Conservation (phyloP, 2,888 invertebrate genomes). For the Drosophila infuscata region DNA sequence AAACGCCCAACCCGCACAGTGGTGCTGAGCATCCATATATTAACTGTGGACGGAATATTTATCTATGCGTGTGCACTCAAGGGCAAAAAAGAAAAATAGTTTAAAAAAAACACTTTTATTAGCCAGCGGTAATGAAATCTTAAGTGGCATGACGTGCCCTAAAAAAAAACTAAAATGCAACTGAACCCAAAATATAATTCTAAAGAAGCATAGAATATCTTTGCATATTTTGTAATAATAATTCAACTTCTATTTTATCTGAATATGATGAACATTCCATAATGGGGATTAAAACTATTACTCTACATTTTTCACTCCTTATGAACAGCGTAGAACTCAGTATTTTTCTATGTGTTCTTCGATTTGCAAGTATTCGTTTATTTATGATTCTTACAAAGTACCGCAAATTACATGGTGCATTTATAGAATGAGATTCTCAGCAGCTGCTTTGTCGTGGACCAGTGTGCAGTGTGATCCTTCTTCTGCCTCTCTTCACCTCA, state of each 20-base stretch:
- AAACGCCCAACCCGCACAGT: slow-evolving; percentile 18
- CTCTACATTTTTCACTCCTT: neutral
- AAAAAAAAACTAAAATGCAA: neutral
- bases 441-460: neutral
- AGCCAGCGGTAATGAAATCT: slow-evolving; percentile 22
- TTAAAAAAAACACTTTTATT: neutral
- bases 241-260: neutral
- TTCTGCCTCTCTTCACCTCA: neutral
- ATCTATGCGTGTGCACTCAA: slow-evolving; percentile 19
- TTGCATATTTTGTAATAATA: neutral
- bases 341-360: neutral
- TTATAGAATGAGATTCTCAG: neutral
- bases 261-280: neutral
- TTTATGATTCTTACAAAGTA: neutral
- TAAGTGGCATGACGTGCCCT: slow-evolving; percentile 6
- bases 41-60: slow-evolving; percentile 15
- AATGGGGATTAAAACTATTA: neutral
- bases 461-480: slow-evolving; percentile 23
- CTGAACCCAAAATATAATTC: neutral
- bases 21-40: slow-evolving; percentile 19
- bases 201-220: neutral
- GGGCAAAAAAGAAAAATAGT: slow-evolving; percentile 1
- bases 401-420: slow-evolving; percentile 1
- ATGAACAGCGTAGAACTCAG: neutral
- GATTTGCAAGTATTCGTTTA: neutral